Conservation (phyloP, 1,140 invertebrate genomes). For the Theocolax elegans region DNA sequence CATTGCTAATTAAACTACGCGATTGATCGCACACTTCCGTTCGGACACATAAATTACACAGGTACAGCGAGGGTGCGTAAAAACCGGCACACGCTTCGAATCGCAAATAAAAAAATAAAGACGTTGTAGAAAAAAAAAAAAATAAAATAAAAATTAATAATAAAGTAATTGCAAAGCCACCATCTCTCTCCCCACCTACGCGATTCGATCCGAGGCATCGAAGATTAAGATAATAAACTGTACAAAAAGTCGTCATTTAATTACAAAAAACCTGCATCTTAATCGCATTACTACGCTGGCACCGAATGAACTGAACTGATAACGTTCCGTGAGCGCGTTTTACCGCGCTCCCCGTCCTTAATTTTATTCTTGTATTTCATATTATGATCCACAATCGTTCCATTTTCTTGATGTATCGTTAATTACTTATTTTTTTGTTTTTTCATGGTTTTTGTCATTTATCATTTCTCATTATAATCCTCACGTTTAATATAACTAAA, state of each 20-base stretch:
- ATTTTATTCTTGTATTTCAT: conserved; percentile 30
- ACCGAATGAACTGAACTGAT: conserved; percentile 57
- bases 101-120: conserved; percentile 42
- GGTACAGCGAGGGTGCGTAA: conserved; percentile 42
- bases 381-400: too few relatives aligned
- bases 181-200: conserved; percentile 41
- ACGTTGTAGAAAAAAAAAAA: conserved; percentile 35
- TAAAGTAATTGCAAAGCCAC: conserved; percentile 42
- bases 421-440: too few relatives aligned
- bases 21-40: conserved; percentile 39
- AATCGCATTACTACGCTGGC: conserved; percentile 49
- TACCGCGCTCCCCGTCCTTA: conserved; percentile 36
- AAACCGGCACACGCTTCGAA: conserved; percentile 37
- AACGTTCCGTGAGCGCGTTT: conserved; percentile 45
- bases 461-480: too few relatives aligned
- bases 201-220: conserved; percentile 43
- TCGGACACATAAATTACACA: conserved; percentile 44
- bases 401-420: too few relatives aligned
- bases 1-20: conserved; percentile 40
- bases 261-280: conserved; percentile 44
- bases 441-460: conserved; percentile 25
- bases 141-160: too few relatives aligned
- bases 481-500: too few relatives aligned
- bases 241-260: conserved; percentile 47
- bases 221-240: conserved; percentile 42